Base-by-base conservation (phyloP, 1,140 invertebrate species). In the Tribolium madens region DNA sequence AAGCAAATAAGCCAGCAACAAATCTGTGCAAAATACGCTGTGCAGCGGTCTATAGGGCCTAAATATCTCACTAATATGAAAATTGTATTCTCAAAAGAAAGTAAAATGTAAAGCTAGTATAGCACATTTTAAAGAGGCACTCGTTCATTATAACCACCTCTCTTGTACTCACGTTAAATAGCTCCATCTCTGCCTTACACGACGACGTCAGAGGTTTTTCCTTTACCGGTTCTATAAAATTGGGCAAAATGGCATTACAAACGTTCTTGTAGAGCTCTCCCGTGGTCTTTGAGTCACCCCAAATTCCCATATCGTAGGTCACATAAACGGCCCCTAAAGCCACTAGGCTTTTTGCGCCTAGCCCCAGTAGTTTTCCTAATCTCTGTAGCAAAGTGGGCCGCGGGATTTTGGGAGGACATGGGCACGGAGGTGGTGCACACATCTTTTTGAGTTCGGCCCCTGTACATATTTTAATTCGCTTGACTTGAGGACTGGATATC, bases 261-360 rank as follows among this genome's bases (percentile, higher is more conserved):
- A 79, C 76, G 7, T 17, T 78, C 10, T 73, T 71, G 53, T 83
- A 83, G 3, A 83, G 13, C 7, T 80, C 68, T 71, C 82, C 79
- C 0, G 81, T 82, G 15, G 81, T 75, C 21, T 83, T 78, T 5
- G 79, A 69, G 17, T 71, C 78, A 2, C 82, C 81, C 82, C 82
- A 83, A 42, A 83, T 77, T n/a, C 82, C 82, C 69, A 80, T 77
- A 42, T 83, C 80, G 48, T 82, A 81, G 0, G 81, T 79, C 7
- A 78, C 69, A 33, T 83, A 83, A 17, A 81, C 74, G 0, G 75
- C 36, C 4, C 71, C 76, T 12, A 73, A 79, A 17, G 82, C 82
- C 13, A 82, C 33, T 0, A 75, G 70, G 2, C 76, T 72, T 76
- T 83, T 83, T 17, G 80, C n/a, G 17, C 81, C 79, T 17, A 83